Percentiles rank a stretch among this genome's conserved stretches.
These are phyloP conservation scores for Caenorhabditis elegans DNA, from an alignment of 1,140 invertebrate genomes.

Conservation along the genomic window WBcel235 BX284605.5:6510001-6510500, in stretches of 20 bases:
- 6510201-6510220: slow-evolving; percentile 26
- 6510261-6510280: slow-evolving; percentile 41
- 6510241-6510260: slow-evolving; percentile 50
- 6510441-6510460: slow-evolving; percentile 35
- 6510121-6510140: slow-evolving; percentile 39
- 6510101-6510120: slow-evolving; percentile 44
- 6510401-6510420: slow-evolving; percentile 26
- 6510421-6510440: slow-evolving; percentile 39
- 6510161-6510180: slow-evolving; percentile 40
- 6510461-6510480: background rate
- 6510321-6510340: background rate
- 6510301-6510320: background rate
- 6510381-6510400: slow-evolving; percentile 21
- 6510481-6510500: too few species aligned
- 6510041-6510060: slow-evolving; percentile 46
- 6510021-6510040: slow-evolving; percentile 18
- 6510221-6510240: slow-evolving; percentile 46
- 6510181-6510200: background rate
- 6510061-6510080: slow-evolving; percentile 42
- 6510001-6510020: background rate
- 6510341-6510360: background rate
- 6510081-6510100: slow-evolving; percentile 42
- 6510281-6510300: slow-evolving; percentile 26
- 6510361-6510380: background rate
- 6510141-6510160: slow-evolving; percentile 44